phyloP scores from a whole-genome alignment of 2,888 invertebrate species.

The Meiosimyza decipiens region DNA sequence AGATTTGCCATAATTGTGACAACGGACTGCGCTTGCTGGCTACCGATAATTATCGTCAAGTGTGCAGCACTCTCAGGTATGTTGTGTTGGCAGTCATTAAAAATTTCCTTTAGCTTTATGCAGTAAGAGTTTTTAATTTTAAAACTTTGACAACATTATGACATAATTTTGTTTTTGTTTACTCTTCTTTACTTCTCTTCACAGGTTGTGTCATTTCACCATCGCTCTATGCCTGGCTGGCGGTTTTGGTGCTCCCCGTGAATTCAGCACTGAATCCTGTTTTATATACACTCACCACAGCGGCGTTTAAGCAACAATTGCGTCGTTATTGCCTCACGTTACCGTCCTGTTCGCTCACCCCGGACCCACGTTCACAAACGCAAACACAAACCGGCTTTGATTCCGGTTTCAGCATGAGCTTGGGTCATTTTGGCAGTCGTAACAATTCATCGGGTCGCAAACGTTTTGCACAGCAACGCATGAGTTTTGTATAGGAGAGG shows the following conservation, averaged over 20 bases:
- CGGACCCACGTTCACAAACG: slow-evolving; percentile 58
- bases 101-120: neutral
- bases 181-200: neutral
- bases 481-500: slow-evolving; percentile 54
- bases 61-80: slow-evolving; percentile 70
- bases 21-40: slow-evolving; percentile 73
- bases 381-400: slow-evolving; percentile 64
- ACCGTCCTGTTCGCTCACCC: slow-evolving; percentile 52
- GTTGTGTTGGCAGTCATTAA: neutral
- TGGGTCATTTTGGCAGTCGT: slow-evolving; percentile 64
- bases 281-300: slow-evolving; percentile 73
- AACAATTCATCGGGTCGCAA: slow-evolving; percentile 59
- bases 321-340: slow-evolving; percentile 56
- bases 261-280: slow-evolving; percentile 74
- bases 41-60: slow-evolving; percentile 72
- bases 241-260: slow-evolving; percentile 72
- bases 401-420: slow-evolving; percentile 67
- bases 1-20: slow-evolving; percentile 71
- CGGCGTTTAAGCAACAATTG: slow-evolving; percentile 71
- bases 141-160: neutral
- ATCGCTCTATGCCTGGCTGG: slow-evolving; percentile 72
- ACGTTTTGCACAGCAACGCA: slow-evolving; percentile 64
- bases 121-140: slow-evolving; percentile 1
- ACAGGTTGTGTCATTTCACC: slow-evolving; percentile 70
- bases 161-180: slow-evolving; percentile 4